Evolutionary conservation across 1,140 invertebrate genomes (phyloP).

Genomic region (Ladona fulva): DNA sequence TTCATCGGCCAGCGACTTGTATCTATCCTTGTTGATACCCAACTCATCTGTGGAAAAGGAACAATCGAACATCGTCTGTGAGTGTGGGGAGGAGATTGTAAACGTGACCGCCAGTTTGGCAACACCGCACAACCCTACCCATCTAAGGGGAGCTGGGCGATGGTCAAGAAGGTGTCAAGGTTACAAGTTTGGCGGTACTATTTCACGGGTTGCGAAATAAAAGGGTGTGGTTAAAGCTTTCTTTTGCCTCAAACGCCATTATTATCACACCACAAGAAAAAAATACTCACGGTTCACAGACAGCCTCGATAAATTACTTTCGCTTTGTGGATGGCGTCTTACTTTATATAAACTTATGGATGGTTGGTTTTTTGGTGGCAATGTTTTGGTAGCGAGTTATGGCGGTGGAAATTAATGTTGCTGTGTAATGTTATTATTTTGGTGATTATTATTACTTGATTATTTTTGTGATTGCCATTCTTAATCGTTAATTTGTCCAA

Average conservation of each 20-base stretch:
- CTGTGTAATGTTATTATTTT: background rate
- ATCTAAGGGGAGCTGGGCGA: background rate
- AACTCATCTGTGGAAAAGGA: conserved; percentile 70
- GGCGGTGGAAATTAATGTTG: background rate
- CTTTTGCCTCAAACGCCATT: background rate
- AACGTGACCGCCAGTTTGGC: background rate
- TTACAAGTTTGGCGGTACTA: background rate
- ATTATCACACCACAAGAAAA: background rate
- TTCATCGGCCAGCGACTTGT: conserved; percentile 91
- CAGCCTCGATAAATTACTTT: background rate
- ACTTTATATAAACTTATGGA: background rate
- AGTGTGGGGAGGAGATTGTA: background rate
- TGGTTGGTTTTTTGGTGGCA: background rate
- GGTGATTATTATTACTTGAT: conserved; percentile 1
- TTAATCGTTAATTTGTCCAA: background rate
- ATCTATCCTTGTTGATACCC: conserved; percentile 98
- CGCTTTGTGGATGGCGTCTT: too few relatives aligned
- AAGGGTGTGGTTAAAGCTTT: background rate
- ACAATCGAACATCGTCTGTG: conserved; percentile 8
- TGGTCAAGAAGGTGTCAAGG: background rate
- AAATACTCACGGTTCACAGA: background rate
- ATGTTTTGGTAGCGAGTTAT: background rate
- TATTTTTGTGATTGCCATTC: background rate
- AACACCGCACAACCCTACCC: background rate
- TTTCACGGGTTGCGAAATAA: background rate